phyloP scores from a whole-genome alignment of 2,797 vertebrate species.

The Podarcis siculus region DNA sequence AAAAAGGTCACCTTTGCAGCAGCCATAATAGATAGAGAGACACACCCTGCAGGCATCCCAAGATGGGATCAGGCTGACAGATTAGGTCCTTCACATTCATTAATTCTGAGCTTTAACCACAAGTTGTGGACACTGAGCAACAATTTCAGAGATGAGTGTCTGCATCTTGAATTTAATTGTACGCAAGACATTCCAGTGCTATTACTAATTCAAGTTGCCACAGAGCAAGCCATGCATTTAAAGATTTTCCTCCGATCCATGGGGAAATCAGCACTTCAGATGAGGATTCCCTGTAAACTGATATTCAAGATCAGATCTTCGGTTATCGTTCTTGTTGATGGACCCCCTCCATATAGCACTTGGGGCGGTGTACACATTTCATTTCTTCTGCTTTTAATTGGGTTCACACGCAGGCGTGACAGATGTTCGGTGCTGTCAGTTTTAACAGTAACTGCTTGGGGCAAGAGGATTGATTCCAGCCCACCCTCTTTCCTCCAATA shows the following conservation, averaged over 20 bases:
- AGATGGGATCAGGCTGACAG: too few species aligned
- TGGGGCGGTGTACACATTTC: too few species aligned
- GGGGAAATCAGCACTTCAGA: background rate
- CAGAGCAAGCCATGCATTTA: background rate
- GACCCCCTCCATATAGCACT: background rate
- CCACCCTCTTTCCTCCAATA: background rate
- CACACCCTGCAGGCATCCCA: background rate
- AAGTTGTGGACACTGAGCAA: background rate
- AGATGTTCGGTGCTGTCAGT: background rate
- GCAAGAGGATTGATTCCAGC: background rate
- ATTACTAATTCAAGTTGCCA: background rate
- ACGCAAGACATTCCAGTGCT: background rate
- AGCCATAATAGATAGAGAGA: background rate
- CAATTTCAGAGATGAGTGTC: background rate
- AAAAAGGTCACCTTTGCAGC: background rate
- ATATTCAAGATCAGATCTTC: background rate
- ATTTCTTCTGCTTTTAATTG: background rate
- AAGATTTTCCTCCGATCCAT: background rate
- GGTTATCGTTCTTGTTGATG: background rate
- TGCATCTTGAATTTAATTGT: background rate
- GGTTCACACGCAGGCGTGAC: background rate
- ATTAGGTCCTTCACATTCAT: background rate
- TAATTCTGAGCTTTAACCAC: background rate
- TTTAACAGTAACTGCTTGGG: background rate
- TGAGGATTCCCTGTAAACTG: background rate